Evolutionary conservation across 2,113 vertebrate species (phyloP).

Genomic region (Chaenocephalus aceratus): DNA sequence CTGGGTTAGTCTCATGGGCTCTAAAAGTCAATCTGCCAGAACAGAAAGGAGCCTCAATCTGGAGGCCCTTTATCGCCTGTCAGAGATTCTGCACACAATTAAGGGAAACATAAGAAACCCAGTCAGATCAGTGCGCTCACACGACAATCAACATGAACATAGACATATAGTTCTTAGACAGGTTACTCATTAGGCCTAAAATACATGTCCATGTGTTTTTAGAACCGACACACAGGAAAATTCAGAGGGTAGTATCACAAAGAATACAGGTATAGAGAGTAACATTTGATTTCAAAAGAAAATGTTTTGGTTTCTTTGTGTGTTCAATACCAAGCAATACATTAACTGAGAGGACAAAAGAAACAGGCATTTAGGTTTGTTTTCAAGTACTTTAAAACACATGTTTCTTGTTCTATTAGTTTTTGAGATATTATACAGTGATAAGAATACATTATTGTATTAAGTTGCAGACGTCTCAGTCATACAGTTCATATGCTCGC

Average conservation of each 20-base stretch:
- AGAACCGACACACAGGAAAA: background rate
- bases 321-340: background rate
- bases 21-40: background rate
- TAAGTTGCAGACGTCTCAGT: no score
- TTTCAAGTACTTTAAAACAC: background rate
- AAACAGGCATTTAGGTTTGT: background rate
- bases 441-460: background rate
- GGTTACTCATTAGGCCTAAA: background rate
- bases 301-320: background rate
- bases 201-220: background rate
- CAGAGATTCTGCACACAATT: background rate
- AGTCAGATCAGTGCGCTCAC: background rate
- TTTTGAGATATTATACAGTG: background rate
- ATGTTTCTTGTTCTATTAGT: background rate
- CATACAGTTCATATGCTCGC: background rate
- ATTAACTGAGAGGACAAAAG: background rate
- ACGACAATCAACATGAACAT: background rate
- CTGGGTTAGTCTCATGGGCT: background rate
- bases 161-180: slow-evolving; percentile 4
- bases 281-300: no score
- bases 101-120: background rate
- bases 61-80: background rate
- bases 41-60: background rate
- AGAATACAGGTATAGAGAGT: background rate
- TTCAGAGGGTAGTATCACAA: no score